Evolutionary conservation across 35 echinoderm and acorn worm species (phyloP).

Genomic region (Lytechinus pictus): DNA sequence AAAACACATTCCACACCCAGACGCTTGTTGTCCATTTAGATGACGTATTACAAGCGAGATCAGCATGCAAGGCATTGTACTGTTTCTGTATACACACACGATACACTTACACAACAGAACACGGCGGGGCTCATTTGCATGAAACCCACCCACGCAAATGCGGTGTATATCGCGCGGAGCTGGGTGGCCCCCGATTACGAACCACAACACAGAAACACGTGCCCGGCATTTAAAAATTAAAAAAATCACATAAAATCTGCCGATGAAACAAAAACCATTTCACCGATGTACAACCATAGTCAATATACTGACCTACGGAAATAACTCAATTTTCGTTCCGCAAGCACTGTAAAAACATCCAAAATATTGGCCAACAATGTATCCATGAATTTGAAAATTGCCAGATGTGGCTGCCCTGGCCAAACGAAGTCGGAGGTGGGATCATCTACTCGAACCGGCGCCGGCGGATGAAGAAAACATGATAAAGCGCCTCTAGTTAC

Average conservation of each 20-base stretch:
- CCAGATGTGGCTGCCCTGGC: background rate
- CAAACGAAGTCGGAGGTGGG: background rate
- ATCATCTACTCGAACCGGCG: too few species aligned
- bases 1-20: background rate
- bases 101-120: background rate
- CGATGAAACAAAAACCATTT: background rate
- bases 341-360: background rate
- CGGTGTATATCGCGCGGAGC: background rate
- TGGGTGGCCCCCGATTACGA: slow-evolving; percentile 3
- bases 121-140: slow-evolving; percentile 51
- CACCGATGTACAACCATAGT: background rate
- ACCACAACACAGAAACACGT: slow-evolving; percentile 51
- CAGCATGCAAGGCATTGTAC: background rate
- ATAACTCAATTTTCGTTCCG: background rate
- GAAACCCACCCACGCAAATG: slow-evolving; percentile 47
- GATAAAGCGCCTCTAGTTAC: too few species aligned
- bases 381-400: slow-evolving; percentile 20
- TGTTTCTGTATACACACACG: background rate
- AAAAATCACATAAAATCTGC: slow-evolving; percentile 44
- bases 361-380: background rate
- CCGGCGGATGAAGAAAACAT: too few species aligned
- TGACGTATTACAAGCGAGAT: background rate
- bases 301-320: background rate
- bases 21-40: background rate
- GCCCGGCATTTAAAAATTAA: slow-evolving; percentile 4